These are phyloP conservation scores for Epicauta chinensis DNA, from an alignment of 1,140 invertebrate species.

Conservation along the genomic window DNA sequence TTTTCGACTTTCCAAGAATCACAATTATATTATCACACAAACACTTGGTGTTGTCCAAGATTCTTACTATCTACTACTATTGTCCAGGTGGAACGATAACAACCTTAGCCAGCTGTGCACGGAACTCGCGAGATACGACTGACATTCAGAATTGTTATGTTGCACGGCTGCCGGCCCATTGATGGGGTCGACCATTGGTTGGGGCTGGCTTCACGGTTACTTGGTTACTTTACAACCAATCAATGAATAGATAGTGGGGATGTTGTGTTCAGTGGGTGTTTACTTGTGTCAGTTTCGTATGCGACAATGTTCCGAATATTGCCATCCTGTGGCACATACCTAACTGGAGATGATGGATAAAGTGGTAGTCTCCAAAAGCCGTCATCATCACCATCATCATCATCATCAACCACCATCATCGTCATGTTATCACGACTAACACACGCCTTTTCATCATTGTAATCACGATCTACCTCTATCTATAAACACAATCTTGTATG, in stretches of 20 bases:
- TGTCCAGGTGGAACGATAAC: no score
- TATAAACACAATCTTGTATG: no score
- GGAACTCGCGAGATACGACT: conserved; percentile 27
- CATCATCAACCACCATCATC: conserved; percentile 29
- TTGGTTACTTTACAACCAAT: conserved; percentile 27
- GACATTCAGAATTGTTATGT: conserved; percentile 11
- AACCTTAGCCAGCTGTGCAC: conserved; percentile 13
- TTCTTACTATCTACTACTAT: no score
- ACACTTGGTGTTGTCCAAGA: no score
- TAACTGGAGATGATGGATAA: conserved; percentile 42
- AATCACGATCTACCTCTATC: no score
- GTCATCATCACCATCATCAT: conserved; percentile 12
- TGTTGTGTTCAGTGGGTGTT: conserved; percentile 20
- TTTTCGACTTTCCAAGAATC: no score
- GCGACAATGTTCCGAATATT: conserved; percentile 25
- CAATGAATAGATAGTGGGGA: conserved; percentile 20
- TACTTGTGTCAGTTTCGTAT: conserved; percentile 23
- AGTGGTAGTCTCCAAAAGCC: conserved; percentile 37
- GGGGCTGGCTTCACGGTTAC: conserved; percentile 30
- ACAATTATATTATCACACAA: no score
- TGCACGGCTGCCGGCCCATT: conserved; percentile 5
- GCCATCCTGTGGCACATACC: conserved; percentile 30
- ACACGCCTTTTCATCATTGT: no score
- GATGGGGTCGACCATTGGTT: conserved; percentile 23
- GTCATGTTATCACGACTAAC: not conserved